Evolutionary conservation across 1,140 invertebrate species (phyloP), one percentile per base, ranked within the genome.

Genomic region (Lucilia cuprina): DNA sequence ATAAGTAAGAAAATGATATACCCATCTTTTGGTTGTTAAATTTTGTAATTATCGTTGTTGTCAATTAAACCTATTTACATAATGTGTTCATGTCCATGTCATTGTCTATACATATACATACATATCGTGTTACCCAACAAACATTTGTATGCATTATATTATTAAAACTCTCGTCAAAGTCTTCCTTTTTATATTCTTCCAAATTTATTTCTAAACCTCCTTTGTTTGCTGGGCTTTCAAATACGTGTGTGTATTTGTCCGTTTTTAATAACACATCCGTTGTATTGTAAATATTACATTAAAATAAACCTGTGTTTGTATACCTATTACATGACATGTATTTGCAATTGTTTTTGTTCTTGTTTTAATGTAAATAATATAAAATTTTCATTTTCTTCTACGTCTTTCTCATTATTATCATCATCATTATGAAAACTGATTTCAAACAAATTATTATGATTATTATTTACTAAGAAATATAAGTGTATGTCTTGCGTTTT

Each of bases 21-120:
- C 77, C 60, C 41, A 50, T 80, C 41, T 50, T 60, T 70, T n/a
- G 65, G 7, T 17, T 70, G 65, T 70, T 30, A 80, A 80, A 80
- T 80, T 80, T 80, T 80, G 77, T 80, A 80, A 80, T 80, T 80
- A 80, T 80, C 77, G n/a, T 80, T 80, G 77, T 80, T 50, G 77
- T 50, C 77, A 80, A 80, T 80, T 80, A 80, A 80, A 80, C 77
- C 35, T 80, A 80, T 80, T 80, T 80, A 80, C 77, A 80, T 80
- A 80, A 80, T 80, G 50, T 78, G 17, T 49, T 21, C 77, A 80
- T 50, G n/a, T 25, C 65, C 19, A 70, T 70, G 65, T 70, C 65
- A 9, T 21, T 25, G n/a, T 70, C 12, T 21, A 25, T 70, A 10
- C 8, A 25, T 70, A 21, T 70, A n/a, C n/a, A 21, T 21, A 17